Evolutionary conservation across 2,113 vertebrate genomes (phyloP), one percentile per base, ranked within the genome.

Genomic region (Dicerorhinus sumatrensis): DNA sequence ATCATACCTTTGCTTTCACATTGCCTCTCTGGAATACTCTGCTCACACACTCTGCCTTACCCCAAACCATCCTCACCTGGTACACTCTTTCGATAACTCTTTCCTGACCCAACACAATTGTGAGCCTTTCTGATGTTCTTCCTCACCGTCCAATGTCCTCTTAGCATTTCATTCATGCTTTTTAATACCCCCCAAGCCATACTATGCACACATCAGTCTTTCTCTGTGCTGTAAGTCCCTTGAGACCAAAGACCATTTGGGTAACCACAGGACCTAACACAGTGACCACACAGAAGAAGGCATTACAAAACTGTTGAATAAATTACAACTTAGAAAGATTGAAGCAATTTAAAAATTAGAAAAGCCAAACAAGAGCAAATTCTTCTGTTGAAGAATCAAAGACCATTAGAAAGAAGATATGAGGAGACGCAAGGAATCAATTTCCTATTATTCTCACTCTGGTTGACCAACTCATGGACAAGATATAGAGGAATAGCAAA

Each of bases 321-420:
- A 69, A 87, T 76, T 81, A 56, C n/a, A 95, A 70, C 23, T 85
- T 85, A 70, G 42, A 21, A 33, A 85, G 18, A 39, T 13, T 85
- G 42, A 75, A 92, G 56, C 14, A 63, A 81, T 84, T 67, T 62
- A 60, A 84, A 89, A 97, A 36, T 75, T 63, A 48, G 67, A 85
- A 89, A 73, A 51, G 20, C 23, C 16, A 54, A 89, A 84, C 42
- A 51, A 85, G 11, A 67, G 31, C 16, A 90, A 54, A 62, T 90
- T 42, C 39, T 23, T 67, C 67, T 73, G 21, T 25, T 76, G 4
- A 90, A 85, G 73, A 75, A 62, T 90, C 17, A 8, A 79, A 92
- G 70, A 79, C 18, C 51, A 31, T 60, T 67, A 73, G 88, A 62
- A 69, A 72, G 25, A 87, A 87, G 56, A 79, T 92, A 39, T 76